Evolutionary conservation across 1,140 invertebrate species (phyloP).

Genomic region (Geopemphigus sp.): DNA sequence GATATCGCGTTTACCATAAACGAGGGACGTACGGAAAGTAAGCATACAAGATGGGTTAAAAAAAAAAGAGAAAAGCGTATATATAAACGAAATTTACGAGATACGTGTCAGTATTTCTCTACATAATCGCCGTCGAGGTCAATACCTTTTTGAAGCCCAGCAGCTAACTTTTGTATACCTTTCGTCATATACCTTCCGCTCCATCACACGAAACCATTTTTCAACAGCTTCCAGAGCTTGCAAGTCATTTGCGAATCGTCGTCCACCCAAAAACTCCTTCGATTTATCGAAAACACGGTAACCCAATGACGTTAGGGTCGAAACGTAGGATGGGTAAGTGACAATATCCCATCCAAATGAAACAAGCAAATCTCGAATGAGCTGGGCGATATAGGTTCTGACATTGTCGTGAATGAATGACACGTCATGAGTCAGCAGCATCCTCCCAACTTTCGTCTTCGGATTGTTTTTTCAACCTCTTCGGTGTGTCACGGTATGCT

Average conservation of each 20-base stretch:
- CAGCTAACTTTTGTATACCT: conserved; percentile 28
- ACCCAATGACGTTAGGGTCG: too few species aligned
- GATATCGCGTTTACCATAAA: too few species aligned
- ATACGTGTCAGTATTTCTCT: neutral
- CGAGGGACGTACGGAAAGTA: neutral
- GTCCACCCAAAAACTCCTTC: too few species aligned
- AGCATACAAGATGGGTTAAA: too few species aligned
- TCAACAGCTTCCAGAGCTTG: too few species aligned
- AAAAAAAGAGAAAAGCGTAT: neutral
- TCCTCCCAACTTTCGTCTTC: conserved; percentile 52
- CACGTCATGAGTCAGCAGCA: conserved; percentile 51
- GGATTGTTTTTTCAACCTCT: conserved; percentile 50
- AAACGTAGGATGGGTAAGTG: too few species aligned
- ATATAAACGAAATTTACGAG: neutral
- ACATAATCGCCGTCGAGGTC: conserved; percentile 27
- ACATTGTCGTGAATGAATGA: conserved; percentile 55
- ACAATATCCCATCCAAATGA: conserved; percentile 55
- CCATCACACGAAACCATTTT: too few species aligned
- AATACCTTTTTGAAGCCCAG: neutral
- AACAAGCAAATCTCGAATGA: too few species aligned
- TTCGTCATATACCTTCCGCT: too few species aligned
- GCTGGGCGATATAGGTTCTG: conserved; percentile 53
- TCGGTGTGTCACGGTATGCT: conserved; percentile 44
- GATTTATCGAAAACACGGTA: too few species aligned
- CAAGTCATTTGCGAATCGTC: too few species aligned